Conservation (phyloP, 2,113 vertebrate species). For the Eleginops maclovinus region DNA sequence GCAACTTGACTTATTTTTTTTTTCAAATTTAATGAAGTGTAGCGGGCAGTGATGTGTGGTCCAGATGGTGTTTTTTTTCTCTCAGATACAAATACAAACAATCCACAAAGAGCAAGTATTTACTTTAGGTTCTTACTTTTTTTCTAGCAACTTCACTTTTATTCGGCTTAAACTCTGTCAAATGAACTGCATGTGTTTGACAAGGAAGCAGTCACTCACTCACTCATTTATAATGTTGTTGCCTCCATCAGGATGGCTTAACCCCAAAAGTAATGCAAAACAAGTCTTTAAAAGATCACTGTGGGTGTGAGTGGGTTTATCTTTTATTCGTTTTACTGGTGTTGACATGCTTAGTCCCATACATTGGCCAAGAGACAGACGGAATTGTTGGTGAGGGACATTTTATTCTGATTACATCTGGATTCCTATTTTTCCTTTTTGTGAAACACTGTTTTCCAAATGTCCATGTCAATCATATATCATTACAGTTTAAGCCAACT, state of each 20-base stretch:
- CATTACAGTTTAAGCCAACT: neutral
- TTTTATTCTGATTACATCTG: neutral
- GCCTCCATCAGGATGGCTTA: neutral
- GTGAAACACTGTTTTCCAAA: neutral
- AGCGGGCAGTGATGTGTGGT: neutral
- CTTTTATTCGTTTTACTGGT: neutral
- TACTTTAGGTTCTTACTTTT: neutral
- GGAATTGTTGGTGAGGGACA: neutral
- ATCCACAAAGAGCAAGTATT: neutral
- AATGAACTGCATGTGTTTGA: neutral
- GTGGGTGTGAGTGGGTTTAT: neutral
- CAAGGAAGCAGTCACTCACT: neutral
- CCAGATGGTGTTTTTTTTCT: neutral
- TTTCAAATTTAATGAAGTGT: neutral
- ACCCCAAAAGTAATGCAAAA: neutral
- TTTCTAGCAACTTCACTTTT: neutral
- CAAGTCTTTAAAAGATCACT: neutral
- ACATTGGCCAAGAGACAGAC: neutral
- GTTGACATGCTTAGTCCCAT: neutral
- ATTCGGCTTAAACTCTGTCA: neutral
- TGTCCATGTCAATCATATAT: neutral
- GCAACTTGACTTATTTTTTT: neutral
- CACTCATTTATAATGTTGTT: neutral
- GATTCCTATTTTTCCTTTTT: neutral
- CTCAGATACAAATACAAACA: neutral